Conservation (phyloP, 23 tunicate species). For the Clavelina lepadiformis region DNA sequence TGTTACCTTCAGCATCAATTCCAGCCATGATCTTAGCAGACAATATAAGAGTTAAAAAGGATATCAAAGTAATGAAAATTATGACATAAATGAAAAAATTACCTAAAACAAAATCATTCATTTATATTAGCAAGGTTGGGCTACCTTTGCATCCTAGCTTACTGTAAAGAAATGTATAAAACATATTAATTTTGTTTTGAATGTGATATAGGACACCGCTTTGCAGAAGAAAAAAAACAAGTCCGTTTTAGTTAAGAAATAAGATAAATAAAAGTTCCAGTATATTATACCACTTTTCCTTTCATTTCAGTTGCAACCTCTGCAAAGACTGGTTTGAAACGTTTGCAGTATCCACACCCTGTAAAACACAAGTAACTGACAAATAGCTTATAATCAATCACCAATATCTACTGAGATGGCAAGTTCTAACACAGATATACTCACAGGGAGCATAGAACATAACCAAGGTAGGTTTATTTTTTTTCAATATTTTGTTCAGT, state of each 20-base stretch:
- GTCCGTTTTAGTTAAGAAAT: too few relatives aligned
- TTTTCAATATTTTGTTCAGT: constrained; percentile 70
- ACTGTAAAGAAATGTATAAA: too few relatives aligned
- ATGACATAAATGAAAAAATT: too few relatives aligned
- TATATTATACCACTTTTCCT: constrained; percentile 89
- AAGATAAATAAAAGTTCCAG: too few relatives aligned
- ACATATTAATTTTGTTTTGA: too few relatives aligned
- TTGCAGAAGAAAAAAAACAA: too few relatives aligned
- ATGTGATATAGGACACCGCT: too few relatives aligned
- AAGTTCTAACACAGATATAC: constrained; percentile 1
- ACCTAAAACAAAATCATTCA: too few relatives aligned
- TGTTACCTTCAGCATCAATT: constrained; percentile 69
- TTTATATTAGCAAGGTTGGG: too few relatives aligned
- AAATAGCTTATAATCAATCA: background rate
- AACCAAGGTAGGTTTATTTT: constrained; percentile 71
- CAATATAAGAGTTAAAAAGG: too few relatives aligned
- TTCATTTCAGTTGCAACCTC: constrained; percentile 88
- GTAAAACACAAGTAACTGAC: background rate
- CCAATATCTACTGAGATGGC: background rate
- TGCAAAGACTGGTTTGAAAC: constrained; percentile 85
- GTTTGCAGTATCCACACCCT: constrained; percentile 97
- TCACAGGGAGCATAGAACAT: constrained; percentile 98
- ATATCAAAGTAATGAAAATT: too few relatives aligned
- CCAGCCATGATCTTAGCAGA: constrained; percentile 75
- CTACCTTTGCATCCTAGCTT: too few relatives aligned